Conservation (phyloP, 1,140 invertebrate genomes). For the Drosophila micromelanica region DNA sequence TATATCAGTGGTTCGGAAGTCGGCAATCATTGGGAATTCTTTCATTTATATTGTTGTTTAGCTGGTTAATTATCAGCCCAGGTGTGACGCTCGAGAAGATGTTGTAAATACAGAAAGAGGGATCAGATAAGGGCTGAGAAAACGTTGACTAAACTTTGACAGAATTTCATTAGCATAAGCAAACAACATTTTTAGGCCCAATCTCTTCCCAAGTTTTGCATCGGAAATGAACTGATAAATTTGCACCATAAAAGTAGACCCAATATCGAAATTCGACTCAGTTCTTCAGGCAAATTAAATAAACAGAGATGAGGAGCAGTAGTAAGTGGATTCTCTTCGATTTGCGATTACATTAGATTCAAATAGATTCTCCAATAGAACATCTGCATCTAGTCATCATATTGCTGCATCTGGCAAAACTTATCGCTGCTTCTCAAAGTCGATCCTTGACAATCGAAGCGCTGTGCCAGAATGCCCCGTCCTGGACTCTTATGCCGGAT, state of each 20-base stretch:
- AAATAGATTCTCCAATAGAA: not conserved
- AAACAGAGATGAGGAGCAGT: slow-evolving; percentile 5
- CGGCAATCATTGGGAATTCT: slow-evolving; percentile 5
- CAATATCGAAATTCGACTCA: slow-evolving; percentile 1
- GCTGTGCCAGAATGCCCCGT: slow-evolving; percentile 21
- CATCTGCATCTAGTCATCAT: not conserved
- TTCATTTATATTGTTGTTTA: slow-evolving; percentile 14
- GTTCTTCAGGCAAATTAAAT: not conserved
- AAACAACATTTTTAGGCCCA: slow-evolving; percentile 10
- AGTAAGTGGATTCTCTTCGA: not conserved
- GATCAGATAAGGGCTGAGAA: slow-evolving; percentile 19
- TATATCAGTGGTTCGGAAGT: slow-evolving; percentile 2
- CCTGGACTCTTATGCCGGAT: slow-evolving; percentile 43
- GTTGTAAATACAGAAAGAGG: slow-evolving; percentile 6
- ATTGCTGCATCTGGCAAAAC: not conserved
- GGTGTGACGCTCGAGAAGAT: not conserved
- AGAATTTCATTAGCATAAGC: slow-evolving; percentile 28
- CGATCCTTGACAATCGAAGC: slow-evolving; percentile 1
- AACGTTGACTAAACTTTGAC: not conserved
- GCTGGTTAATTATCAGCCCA: slow-evolving; percentile 14
- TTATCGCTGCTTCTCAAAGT: not conserved
- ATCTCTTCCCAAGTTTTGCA: not conserved
- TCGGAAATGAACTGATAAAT: slow-evolving; percentile 39
- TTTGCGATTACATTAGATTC: not conserved
- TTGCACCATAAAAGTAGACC: slow-evolving; percentile 6